Evolutionary conservation across 1,140 invertebrate species (phyloP).

Genomic region (Heliconius hermathena): DNA sequence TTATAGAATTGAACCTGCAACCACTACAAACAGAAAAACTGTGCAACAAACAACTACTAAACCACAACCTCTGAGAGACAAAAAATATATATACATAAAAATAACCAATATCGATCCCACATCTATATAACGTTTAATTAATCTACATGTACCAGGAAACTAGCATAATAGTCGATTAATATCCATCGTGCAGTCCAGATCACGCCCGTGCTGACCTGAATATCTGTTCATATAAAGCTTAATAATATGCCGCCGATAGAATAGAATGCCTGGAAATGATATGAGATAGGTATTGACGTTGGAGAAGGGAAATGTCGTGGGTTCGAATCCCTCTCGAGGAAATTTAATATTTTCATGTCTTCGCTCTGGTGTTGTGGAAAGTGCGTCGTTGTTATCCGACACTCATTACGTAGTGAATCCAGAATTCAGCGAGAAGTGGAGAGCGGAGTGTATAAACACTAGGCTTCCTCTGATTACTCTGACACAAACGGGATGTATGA

Average conservation of each 20-base stretch:
- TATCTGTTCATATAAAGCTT: slow-evolving; percentile 43
- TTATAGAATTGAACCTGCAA: no score
- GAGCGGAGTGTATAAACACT: no score
- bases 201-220: slow-evolving; percentile 48
- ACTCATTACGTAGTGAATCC: no score
- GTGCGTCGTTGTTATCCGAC: no score
- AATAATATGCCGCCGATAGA: slow-evolving; percentile 38
- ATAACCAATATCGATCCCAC: neutral
- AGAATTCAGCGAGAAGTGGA: no score
- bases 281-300: neutral
- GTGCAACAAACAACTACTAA: no score
- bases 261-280: slow-evolving; percentile 21
- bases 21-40: no score
- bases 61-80: neutral
- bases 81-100: neutral
- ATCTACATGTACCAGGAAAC: slow-evolving; percentile 41
- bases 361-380: no score
- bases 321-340: neutral
- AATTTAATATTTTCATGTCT: no score
- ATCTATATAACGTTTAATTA: slow-evolving; percentile 13
- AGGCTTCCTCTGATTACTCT: no score
- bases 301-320: neutral
- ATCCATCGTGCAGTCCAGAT: slow-evolving; percentile 41
- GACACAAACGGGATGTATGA: neutral
- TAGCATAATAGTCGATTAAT: slow-evolving; percentile 42